Evolutionary conservation across 2,797 vertebrate species (phyloP).

Genomic region (Sphaeramia orbicularis): DNA sequence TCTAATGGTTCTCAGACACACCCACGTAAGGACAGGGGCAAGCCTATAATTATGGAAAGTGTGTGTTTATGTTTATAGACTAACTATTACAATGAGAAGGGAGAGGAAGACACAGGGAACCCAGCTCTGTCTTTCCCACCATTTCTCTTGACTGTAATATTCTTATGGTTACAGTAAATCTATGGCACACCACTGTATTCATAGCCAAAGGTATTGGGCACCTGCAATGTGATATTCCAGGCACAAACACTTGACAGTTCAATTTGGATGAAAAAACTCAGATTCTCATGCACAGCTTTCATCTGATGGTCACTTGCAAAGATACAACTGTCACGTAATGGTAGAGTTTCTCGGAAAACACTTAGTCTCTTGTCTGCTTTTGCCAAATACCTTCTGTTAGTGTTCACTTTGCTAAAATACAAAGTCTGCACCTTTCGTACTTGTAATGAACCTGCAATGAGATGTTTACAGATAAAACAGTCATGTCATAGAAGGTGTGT

Average conservation of each 20-base stretch:
- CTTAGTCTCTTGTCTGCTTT: conserved; percentile 5
- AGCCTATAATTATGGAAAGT: conserved; percentile 78
- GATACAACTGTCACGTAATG: conserved; percentile 29
- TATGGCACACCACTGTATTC: too few species aligned
- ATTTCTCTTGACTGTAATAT: conserved; percentile 8
- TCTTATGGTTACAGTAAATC: not conserved
- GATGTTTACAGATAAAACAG: not conserved
- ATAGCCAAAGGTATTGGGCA: too few species aligned
- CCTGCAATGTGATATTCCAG: not conserved
- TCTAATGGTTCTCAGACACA: conserved; percentile 76
- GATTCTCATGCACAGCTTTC: not conserved
- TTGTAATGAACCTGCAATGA: too few species aligned
- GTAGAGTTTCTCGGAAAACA: conserved; percentile 17
- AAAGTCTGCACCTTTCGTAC: too few species aligned
- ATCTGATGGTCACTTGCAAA: conserved; percentile 20
- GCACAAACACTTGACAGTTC: not conserved
- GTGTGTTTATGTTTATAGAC: conserved; percentile 74
- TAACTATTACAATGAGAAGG: conserved; percentile 64
- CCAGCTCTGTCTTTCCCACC: conserved; percentile 37
- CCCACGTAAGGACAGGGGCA: conserved; percentile 58
- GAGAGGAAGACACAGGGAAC: conserved; percentile 39
- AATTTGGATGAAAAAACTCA: not conserved
- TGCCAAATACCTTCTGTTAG: not conserved
- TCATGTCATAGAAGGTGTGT: not conserved
- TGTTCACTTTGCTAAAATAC: too few species aligned